These are phyloP conservation scores for Aldrovandia affinis DNA, from an alignment of 2,797 vertebrate genomes.

Conservation along the genomic window DNA sequence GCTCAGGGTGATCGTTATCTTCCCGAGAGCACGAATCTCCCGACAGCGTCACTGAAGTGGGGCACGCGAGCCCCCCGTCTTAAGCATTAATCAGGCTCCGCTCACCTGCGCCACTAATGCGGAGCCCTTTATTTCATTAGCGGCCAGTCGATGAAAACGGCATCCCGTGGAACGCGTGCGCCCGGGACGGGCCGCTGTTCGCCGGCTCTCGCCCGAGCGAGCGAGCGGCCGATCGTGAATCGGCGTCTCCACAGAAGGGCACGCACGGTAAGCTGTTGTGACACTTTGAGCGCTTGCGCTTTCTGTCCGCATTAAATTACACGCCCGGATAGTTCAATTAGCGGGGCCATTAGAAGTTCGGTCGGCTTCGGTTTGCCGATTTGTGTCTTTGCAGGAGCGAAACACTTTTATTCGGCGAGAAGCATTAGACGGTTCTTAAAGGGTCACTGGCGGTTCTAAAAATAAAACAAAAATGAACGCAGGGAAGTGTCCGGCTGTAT, in stretches of 20 bases:
- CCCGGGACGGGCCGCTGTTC: neutral
- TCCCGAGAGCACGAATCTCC: neutral
- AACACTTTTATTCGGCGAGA: neutral
- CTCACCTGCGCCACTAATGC: neutral
- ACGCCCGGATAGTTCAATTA: neutral
- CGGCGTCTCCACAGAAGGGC: neutral
- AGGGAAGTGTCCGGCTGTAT: neutral
- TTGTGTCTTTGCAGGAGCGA: neutral
- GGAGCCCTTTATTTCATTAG: neutral
- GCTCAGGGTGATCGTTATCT: slow-evolving; percentile 10
- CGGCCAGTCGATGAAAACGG: neutral
- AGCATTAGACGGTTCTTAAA: neutral
- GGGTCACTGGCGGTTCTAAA: neutral
- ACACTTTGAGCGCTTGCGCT: neutral
- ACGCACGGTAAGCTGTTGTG: neutral
- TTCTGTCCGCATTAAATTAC: neutral
- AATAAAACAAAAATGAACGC: neutral
- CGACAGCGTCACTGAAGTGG: neutral
- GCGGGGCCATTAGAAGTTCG: neutral
- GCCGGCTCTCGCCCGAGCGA: neutral
- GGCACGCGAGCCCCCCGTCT: neutral
- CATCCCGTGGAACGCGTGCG: neutral
- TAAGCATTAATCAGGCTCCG: slow-evolving; percentile 11
- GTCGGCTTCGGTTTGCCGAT: neutral
- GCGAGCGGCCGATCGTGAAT: neutral